A percentile compares a stretch with the other conserved stretches of the same genome.
phyloP scores from a whole-genome alignment of 2,797 vertebrate species.

The Ficedula albicollis region DNA sequence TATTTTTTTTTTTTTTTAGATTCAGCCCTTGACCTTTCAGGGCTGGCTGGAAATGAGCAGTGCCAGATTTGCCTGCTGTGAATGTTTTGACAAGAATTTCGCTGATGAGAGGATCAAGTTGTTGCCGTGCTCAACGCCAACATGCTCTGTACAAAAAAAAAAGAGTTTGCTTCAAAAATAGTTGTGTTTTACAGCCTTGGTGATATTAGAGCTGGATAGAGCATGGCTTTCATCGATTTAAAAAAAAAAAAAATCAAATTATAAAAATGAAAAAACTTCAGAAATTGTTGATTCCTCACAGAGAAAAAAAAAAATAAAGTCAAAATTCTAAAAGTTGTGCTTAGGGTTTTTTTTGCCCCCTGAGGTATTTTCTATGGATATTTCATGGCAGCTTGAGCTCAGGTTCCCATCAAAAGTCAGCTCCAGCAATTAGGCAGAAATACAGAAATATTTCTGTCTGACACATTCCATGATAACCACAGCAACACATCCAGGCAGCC shows the following conservation, averaged over 20 bases:
- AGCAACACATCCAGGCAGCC: not conserved
- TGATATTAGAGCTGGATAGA: not conserved
- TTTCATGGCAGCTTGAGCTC: not conserved
- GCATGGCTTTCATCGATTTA: accelerated
- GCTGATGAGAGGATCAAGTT: not conserved
- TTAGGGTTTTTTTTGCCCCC: not conserved
- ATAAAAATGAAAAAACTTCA: not conserved
- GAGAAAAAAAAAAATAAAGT: accelerated
- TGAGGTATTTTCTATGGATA: not conserved
- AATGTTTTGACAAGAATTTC: not conserved
- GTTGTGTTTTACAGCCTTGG: not conserved
- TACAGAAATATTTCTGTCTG: not conserved
- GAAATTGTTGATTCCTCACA: not conserved
- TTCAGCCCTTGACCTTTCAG: not conserved
- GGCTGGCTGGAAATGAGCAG: not conserved
- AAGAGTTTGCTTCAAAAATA: not conserved
- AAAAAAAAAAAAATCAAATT: accelerated
- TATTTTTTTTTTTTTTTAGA: not conserved
- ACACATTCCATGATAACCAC: not conserved
- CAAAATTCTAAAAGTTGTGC: not conserved
- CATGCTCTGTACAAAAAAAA: not conserved
- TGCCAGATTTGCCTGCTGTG: not conserved
- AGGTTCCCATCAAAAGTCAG: not conserved
- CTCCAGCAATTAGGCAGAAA: not conserved
- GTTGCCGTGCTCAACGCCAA: not conserved